phyloP scores from a whole-genome alignment of 1,140 invertebrate genomes.

The Drosophila insularis region DNA sequence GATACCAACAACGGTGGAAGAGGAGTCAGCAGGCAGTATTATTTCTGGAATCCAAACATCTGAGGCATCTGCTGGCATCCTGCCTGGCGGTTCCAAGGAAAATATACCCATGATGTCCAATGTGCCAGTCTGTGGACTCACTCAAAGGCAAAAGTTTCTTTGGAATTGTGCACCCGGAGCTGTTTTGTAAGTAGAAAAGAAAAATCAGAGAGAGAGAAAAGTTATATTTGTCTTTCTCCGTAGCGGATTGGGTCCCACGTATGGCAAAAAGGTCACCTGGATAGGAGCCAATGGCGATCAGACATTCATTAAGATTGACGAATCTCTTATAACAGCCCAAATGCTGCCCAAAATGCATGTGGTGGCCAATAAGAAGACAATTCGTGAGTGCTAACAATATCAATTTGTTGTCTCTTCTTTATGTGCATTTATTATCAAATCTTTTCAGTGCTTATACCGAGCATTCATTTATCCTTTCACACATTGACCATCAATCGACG shows the following conservation, averaged over 20 bases:
- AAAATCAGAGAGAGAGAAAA: neutral
- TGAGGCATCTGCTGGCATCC: slow-evolving; percentile 25
- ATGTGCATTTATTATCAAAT: neutral
- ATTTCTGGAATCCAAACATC: slow-evolving; percentile 3
- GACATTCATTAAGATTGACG: slow-evolving; percentile 97
- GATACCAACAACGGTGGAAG: slow-evolving; percentile 12
- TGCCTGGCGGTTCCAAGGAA: slow-evolving; percentile 68
- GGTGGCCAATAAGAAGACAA: slow-evolving; percentile 93
- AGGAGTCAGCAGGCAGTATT: neutral
- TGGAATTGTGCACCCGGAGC: slow-evolving; percentile 93
- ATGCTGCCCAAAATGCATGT: slow-evolving; percentile 93
- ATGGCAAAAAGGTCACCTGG: slow-evolving; percentile 94
- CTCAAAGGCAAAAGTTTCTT: slow-evolving; percentile 82
- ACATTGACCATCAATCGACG: slow-evolving; percentile 91
- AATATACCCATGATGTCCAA: slow-evolving; percentile 54
- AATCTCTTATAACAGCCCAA: slow-evolving; percentile 94
- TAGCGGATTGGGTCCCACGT: slow-evolving; percentile 88
- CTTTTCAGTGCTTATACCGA: slow-evolving; percentile 65
- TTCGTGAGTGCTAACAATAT: slow-evolving; percentile 85
- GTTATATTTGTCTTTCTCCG: neutral
- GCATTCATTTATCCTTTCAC: slow-evolving; percentile 85
- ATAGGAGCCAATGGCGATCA: slow-evolving; percentile 96
- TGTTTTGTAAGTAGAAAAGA: slow-evolving; percentile 85
- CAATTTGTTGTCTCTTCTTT: neutral
- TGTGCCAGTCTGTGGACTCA: slow-evolving; percentile 35